These are phyloP conservation scores for Heliconius hermathena DNA, from an alignment of 1,140 invertebrate species.

Conservation along the genomic window DNA sequence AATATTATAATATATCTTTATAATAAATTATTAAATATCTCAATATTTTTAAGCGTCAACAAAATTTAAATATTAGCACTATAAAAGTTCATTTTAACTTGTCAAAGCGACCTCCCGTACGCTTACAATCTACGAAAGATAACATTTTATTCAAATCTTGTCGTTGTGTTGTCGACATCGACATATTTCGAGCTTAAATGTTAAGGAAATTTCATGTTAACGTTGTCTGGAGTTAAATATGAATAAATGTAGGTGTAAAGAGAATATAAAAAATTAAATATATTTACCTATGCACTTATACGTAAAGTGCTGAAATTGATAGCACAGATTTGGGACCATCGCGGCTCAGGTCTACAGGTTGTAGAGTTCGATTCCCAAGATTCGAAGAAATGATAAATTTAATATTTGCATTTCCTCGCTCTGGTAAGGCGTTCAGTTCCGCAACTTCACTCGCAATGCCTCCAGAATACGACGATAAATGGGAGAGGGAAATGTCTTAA, in stretches of 20 bases:
- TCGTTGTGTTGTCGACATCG: slow-evolving; percentile 38
- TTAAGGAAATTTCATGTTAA: slow-evolving; percentile 36
- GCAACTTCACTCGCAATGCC: too few species aligned
- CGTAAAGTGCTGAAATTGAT: too few species aligned
- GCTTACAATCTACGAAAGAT: slow-evolving; percentile 46
- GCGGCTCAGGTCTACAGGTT: too few species aligned
- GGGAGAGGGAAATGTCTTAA: too few species aligned
- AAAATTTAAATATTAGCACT: neutral
- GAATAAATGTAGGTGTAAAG: neutral
- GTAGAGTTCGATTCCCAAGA: too few species aligned
- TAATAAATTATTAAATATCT: neutral
- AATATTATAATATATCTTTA: too few species aligned
- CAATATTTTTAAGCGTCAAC: neutral
- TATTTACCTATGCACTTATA: neutral
- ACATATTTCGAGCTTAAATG: slow-evolving; percentile 44
- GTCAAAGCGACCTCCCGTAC: slow-evolving; percentile 32
- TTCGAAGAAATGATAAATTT: too few species aligned
- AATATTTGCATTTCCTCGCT: too few species aligned
- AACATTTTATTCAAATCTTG: slow-evolving; percentile 50
- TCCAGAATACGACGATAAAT: too few species aligned
- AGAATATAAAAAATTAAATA: neutral
- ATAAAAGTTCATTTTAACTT: slow-evolving; percentile 39
- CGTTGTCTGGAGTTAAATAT: neutral
- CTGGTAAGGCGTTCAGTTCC: too few species aligned
- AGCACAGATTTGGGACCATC: too few species aligned